Evolutionary conservation across 2,113 vertebrate species (phyloP), one percentile per base, ranked within the genome.

Genomic region (Elaphurus davidianus): DNA sequence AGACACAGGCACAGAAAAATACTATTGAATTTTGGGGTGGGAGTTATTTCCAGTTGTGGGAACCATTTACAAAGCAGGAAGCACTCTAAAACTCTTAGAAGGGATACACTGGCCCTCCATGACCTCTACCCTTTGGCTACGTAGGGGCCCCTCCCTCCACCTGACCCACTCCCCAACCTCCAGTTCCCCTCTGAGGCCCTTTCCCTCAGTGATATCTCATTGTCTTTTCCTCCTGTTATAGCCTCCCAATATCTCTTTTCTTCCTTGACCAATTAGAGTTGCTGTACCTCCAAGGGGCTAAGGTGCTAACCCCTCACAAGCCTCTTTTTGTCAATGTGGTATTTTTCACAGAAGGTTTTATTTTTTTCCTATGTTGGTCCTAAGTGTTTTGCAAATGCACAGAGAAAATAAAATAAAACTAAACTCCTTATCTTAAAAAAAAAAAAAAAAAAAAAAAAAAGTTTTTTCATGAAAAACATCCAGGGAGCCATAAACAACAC

Each of bases 71-170:
- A 90, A 94, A 76, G 84, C 47, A 54, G 40, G 33, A 87, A 89
- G 71, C 36, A 76, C 71, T 27, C 36, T 43, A 23, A 43, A 74
- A 74, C 21, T 76, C 71, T 27, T 40, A 43, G 36, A 43, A 76
- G 6, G 99, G 99, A 4, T 99, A 99, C 92, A 99, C 99, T 0
- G 99, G 99, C 0, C 99, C 99, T 25, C 99, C 99, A 12, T 98
- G 99, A 28, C 99, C 99, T 0, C 99, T 99, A 2, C 99, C 99
- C 0, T 99, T 99, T 0, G 99, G 99, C 90, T 99, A 99, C 89
- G 98, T 99, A 99, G 84, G 99, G 99, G 2, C 99, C 99, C 0
- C 99, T 99, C 0, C 99, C 99, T 98, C 99, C 99, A 0, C 99
- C 0, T 99, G 99, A 10, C 99, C 99, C 0, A 98, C 98, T 0